A percentile compares a stretch with the other conserved stretches of the same genome.
Evolutionary conservation across 2,888 invertebrate species (phyloP).

Genomic region (Byasa hedistus): DNA sequence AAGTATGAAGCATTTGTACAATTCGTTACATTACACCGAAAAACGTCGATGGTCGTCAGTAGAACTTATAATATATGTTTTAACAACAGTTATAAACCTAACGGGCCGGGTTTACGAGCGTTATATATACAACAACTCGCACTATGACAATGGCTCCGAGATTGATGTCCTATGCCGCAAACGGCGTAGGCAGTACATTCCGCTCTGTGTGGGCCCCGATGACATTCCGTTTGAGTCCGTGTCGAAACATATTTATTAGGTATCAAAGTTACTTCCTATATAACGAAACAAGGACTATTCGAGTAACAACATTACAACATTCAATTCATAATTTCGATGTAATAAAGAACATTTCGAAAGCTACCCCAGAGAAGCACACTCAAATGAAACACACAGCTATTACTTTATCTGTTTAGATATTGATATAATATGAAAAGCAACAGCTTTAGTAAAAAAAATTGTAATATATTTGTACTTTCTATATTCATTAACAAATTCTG

Average conservation of each 20-base stretch:
- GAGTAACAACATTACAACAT: conserved; percentile 12
- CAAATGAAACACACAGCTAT: too few species aligned
- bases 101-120: conserved; percentile 31
- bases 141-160: conserved; percentile 43
- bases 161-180: conserved; percentile 47
- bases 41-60: conserved; percentile 13
- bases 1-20: not conserved
- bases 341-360: too few species aligned
- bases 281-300: conserved; percentile 9
- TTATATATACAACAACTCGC: conserved; percentile 27
- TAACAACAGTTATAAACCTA: conserved; percentile 33
- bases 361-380: too few species aligned
- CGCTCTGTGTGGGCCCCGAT: conserved; percentile 57
- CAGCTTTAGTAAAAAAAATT: too few species aligned
- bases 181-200: conserved; percentile 67
- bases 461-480: too few species aligned
- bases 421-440: too few species aligned
- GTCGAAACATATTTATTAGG: conserved; percentile 46
- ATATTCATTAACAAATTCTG: too few species aligned
- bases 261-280: conserved; percentile 41
- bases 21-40: conserved; percentile 10
- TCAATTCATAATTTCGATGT: not conserved
- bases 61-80: conserved; percentile 32
- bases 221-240: conserved; percentile 47
- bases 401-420: too few species aligned